Base-by-base conservation (phyloP, 2,797 vertebrate genomes). In the Setipinna tenuifilis region DNA sequence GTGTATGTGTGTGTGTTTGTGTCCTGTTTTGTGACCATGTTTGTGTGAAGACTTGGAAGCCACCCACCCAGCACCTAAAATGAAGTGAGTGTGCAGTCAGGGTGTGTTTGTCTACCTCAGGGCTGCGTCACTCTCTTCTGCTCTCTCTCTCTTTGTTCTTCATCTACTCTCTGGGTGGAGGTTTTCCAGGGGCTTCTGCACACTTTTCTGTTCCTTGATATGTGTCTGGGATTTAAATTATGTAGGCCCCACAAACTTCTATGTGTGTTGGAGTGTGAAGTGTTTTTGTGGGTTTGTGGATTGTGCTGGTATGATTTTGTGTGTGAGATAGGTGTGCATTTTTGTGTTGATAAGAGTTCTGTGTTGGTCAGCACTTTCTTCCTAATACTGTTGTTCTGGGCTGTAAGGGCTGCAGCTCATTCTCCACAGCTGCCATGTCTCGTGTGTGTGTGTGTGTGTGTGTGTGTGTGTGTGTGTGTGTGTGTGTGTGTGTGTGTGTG, bases 401-500 rank as follows among this genome's bases (percentile, higher is more conserved):
- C 14, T 75, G 68, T 75, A n/a, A 58, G 58, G 71, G 44, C 85
- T 48, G 16, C 83, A 44, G 68, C 44, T 50, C 28, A 59, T 48
- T 75, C 80, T 87, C 28, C 46, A 87, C 54, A 87, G 86, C 54
- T 81, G 83, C 80, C 85, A 71, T 87, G 82, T 75, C 82, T 81
- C 28, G 35, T 14, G n/a, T 54, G 41, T 75, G 61, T 83, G 25
- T 83, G 82, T 81, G 59, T 83, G 31, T 82, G 82, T 84, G 31
- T 82, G 58, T 82, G 58, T 83, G 57, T 83, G 62, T 87, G 83
- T 81, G 81, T 44, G 46, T 84, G 82, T 58, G 25, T 35, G 75
- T 85, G 78, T 83, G 81, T 75, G 28, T 35, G 12, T 7, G 21
- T 62, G 57, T 50, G 57, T 16, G 57, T 14, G 57, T 65, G 61